phyloP scores from a whole-genome alignment of 1,140 invertebrate genomes.

The Zeugodacus cucurbitae region DNA sequence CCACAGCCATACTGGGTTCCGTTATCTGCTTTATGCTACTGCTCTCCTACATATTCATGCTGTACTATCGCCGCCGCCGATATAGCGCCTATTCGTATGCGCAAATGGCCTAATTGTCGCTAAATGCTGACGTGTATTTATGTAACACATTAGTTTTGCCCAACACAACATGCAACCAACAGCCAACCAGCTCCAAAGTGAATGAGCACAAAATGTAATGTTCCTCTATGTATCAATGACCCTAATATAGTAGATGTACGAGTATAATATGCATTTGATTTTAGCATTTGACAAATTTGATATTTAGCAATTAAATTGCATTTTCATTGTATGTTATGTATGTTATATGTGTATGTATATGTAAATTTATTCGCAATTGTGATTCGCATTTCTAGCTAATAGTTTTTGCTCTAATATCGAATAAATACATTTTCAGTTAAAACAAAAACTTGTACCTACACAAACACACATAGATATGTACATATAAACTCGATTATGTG shows the following conservation, averaged over 20 bases:
- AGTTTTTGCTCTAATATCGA: background rate
- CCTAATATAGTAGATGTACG: background rate
- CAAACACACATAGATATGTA: background rate
- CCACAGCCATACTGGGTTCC: constrained; percentile 56
- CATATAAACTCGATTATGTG: background rate
- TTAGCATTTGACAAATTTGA: background rate
- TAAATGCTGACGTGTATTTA: background rate
- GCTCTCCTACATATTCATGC: constrained; percentile 56
- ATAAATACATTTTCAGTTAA: background rate
- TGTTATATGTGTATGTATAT: background rate
- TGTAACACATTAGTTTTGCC: background rate
- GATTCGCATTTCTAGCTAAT: constrained; percentile 16
- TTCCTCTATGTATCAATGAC: background rate
- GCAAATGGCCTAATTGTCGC: constrained; percentile 55
- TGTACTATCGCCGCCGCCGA: constrained; percentile 60
- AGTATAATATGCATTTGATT: background rate
- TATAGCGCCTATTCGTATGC: constrained; percentile 55
- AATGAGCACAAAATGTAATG: constrained; percentile 7
- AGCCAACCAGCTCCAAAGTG: background rate
- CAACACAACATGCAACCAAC: background rate
- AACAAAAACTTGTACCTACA: background rate
- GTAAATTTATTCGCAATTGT: constrained; percentile 23
- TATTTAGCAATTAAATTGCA: constrained; percentile 31
- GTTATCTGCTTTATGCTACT: constrained; percentile 53
- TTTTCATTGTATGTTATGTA: background rate